Conservation (phyloP, 2,113 vertebrate species). For the Calyptomena viridis region DNA sequence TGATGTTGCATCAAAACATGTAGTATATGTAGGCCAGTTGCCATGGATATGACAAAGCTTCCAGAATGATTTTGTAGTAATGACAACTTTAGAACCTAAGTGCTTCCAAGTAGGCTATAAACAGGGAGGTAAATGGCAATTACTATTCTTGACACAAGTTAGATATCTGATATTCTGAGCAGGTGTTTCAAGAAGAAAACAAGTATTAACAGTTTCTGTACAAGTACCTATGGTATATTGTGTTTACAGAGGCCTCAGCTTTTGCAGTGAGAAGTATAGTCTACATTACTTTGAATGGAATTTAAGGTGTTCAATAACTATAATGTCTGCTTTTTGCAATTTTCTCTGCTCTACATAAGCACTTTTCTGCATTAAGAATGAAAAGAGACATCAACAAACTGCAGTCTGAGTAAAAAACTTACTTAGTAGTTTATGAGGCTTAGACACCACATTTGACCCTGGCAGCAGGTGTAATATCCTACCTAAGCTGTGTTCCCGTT, state of each 20-base stretch:
- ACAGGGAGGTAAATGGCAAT: neutral
- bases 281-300: neutral
- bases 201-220: neutral
- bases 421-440: neutral
- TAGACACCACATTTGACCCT: neutral
- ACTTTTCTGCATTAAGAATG: neutral
- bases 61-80: neutral
- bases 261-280: neutral
- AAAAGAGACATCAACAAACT: neutral
- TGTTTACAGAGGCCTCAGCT: neutral
- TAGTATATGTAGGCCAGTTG: neutral
- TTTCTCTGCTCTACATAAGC: neutral
- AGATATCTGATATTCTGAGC: neutral
- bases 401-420: neutral
- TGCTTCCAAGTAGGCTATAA: neutral
- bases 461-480: neutral
- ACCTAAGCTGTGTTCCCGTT: neutral
- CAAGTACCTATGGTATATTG: neutral
- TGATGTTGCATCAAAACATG: neutral
- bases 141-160: neutral
- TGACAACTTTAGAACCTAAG: neutral
- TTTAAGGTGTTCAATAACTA: neutral
- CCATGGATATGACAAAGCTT: constrained; percentile 36
- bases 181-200: neutral
- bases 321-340: neutral